phyloP scores from a whole-genome alignment of 2,113 vertebrate genomes.

The Cranoglanis bouderius region DNA sequence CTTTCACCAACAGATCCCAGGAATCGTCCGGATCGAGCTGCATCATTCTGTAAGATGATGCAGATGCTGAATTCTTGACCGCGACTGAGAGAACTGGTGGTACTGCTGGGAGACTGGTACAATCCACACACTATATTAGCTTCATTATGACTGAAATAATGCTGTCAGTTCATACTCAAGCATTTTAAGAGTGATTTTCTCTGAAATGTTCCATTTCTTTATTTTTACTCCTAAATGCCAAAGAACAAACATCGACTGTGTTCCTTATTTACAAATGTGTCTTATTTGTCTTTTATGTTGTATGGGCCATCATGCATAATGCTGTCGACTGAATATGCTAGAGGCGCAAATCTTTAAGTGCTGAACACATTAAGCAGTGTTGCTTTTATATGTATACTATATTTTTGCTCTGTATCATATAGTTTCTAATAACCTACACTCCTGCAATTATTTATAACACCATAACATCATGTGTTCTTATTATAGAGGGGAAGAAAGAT shows the following conservation, averaged over 20 bases:
- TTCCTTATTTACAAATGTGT: neutral
- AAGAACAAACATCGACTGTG: conserved; percentile 4
- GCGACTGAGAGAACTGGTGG: neutral
- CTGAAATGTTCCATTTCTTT: conserved; percentile 27
- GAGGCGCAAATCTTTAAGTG: neutral
- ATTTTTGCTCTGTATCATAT: neutral
- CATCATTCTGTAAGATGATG: conserved; percentile 67
- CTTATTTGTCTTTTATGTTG: neutral
- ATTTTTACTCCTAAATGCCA: neutral
- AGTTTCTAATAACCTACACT: neutral
- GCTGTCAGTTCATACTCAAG: neutral
- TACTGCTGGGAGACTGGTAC: neutral
- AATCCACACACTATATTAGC: neutral
- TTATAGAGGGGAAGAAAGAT: neutral
- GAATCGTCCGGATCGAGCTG: conserved; percentile 63
- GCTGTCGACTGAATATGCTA: neutral
- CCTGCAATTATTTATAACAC: neutral
- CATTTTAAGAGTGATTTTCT: conserved; percentile 40
- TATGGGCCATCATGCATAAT: neutral
- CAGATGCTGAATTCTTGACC: neutral
- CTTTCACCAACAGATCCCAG: conserved; percentile 46
- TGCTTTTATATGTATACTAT: neutral
- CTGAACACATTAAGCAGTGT: neutral
- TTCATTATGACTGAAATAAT: neutral
- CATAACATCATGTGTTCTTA: neutral